These are phyloP conservation scores for Sebastiscus albofasciatus DNA, from an alignment of 2,797 vertebrate genomes.

Conservation along the genomic window DNA sequence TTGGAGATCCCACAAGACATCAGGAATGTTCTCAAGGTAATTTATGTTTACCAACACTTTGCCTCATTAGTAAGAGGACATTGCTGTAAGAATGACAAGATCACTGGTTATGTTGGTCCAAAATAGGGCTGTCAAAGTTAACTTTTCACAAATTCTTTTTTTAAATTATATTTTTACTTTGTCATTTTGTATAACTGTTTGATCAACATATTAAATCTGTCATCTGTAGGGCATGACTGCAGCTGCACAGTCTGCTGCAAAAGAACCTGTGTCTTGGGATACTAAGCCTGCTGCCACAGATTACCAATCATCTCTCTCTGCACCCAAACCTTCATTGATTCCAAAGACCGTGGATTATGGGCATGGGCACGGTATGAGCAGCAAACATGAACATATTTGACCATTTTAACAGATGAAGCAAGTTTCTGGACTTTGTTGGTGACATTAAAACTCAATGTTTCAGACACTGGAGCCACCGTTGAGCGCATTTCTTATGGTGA, in stretches of 20 bases:
- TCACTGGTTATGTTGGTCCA: not conserved
- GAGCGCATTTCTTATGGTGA: slow-evolving; percentile 97
- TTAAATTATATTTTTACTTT: not conserved
- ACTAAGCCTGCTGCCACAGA: slow-evolving; percentile 61
- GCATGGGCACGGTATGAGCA: slow-evolving; percentile 87
- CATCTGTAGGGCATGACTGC: slow-evolving; percentile 72
- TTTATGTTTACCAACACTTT: not conserved
- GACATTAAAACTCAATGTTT: slow-evolving; percentile 32
- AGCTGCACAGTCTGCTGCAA: slow-evolving; percentile 34
- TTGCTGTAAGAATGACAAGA: not conserved
- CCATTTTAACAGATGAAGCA: not conserved
- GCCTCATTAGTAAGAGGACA: not conserved
- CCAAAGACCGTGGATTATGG: slow-evolving; percentile 97
- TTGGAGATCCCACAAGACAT: slow-evolving; percentile 87
- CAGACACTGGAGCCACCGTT: slow-evolving; percentile 91
- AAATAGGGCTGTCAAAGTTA: too few species aligned
- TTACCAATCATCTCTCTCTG: slow-evolving; percentile 68
- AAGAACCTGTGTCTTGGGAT: slow-evolving; percentile 81
- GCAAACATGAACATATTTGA: not conserved
- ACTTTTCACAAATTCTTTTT: not conserved
- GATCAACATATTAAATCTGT: not conserved
- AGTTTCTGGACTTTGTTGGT: not conserved
- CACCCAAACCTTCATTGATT: slow-evolving; percentile 83
- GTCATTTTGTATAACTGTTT: not conserved
- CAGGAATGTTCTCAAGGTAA: slow-evolving; percentile 90